A percentile compares a stretch with the other conserved stretches of the same genome.
Conservation (phyloP, 2,797 vertebrate species). For the Avahi laniger region DNA sequence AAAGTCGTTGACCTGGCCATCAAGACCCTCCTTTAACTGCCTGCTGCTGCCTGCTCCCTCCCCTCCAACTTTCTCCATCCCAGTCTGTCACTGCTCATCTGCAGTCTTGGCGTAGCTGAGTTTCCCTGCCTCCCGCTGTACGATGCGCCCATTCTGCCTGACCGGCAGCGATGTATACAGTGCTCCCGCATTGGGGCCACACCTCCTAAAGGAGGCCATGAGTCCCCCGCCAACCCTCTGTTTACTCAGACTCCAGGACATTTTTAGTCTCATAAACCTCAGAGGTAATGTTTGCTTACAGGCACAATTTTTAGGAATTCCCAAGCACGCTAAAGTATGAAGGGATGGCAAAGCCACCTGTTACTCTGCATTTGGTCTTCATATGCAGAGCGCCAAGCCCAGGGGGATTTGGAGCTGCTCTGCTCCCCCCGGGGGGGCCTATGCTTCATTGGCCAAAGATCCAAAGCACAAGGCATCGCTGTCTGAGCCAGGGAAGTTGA, state of each 20-base stretch:
- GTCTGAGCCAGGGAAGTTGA: background rate
- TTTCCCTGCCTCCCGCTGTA: background rate
- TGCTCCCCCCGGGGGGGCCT: fast-evolving
- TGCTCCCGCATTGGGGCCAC: background rate
- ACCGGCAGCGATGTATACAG: fast-evolving
- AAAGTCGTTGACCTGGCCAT: background rate
- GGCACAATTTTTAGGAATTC: background rate
- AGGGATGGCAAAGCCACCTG: background rate
- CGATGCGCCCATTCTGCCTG: background rate
- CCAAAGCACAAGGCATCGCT: background rate
- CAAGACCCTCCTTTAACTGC: background rate
- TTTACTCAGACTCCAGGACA: background rate
- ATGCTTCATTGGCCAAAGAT: background rate
- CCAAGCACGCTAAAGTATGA: background rate
- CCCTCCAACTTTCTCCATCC: background rate
- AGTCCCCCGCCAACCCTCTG: background rate
- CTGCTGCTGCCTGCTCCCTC: background rate
- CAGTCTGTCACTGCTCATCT: fast-evolving
- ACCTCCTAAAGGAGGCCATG: background rate
- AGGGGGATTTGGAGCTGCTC: background rate
- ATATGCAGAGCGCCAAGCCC: background rate
- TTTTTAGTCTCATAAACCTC: background rate
- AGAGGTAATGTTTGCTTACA: background rate
- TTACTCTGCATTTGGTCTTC: background rate
- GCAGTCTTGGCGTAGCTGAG: background rate